Evolutionary conservation across 2,888 invertebrate species (phyloP), one percentile per base, ranked within the genome.

Genomic region (Yponomeuta sedellus): DNA sequence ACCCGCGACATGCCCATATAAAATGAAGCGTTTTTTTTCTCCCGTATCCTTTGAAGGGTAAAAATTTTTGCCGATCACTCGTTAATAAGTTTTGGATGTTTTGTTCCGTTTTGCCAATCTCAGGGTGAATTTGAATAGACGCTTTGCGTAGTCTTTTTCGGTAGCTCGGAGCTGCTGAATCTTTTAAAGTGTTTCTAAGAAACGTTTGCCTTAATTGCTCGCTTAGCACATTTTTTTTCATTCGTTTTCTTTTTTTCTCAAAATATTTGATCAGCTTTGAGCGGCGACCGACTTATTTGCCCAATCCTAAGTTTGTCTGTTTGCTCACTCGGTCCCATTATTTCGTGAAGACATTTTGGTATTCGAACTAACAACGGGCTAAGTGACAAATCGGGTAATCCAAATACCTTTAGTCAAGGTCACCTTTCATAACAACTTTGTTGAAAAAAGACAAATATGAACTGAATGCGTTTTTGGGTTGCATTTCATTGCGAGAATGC

Each of bases 71-170:
- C 70, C 71, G 75, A 73, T 73, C 71, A 74, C 75, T 74, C 44
- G 12, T 25, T 80, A 82, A 81, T 85, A 79, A 81, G 70, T 70
- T 67, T 64, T 68, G 66, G 67, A 70, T 67, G 67, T 56, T 79
- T 78, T 80, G 72, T 72, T 80, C 75, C 69, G 77, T 80, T 80
- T 80, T 75, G 68, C 74, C 77, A 73, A 74, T 78, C 81, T 80
- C 77, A 75, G 69, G 64, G 70, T 71, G 76, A 83, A 83, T 85
- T 86, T 85, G 78, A 80, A 82, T 82, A 72, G 68, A 68, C 69
- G 71, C 68, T 72, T 77, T 73, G 68, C 69, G 71, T 69, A 65
- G 66, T 74, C 76, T 76, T 79, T 79, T 81, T 81, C 73, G 70
- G 68, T 75, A 75, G 77, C 73, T 75, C 69, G 71, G 71, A 73